Conservation (phyloP, 2,113 vertebrate species). For the Myotis yumanensis region DNA sequence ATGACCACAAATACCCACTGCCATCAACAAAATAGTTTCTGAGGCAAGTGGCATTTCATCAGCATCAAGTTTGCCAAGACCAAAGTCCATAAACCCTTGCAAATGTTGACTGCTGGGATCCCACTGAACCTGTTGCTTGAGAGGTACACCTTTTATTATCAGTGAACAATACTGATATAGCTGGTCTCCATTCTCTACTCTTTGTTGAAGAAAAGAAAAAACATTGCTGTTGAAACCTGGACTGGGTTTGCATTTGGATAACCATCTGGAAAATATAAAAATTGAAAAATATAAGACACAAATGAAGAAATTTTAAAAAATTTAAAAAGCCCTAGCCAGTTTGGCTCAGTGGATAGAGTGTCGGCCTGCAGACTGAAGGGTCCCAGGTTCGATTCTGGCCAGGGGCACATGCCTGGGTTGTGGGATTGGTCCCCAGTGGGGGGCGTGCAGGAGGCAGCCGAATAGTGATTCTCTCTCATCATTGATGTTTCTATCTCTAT, state of each 20-base stretch:
- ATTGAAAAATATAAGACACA: neutral
- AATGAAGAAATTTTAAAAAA: neutral
- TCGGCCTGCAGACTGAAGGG: too few species aligned
- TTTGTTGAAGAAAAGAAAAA: constrained; percentile 77
- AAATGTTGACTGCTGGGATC: constrained; percentile 28
- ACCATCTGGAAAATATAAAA: constrained; percentile 71
- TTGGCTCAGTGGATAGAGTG: too few species aligned
- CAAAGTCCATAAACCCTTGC: constrained; percentile 77
- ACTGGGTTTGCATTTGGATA: constrained; percentile 63
- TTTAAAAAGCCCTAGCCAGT: too few species aligned
- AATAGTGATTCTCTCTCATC: too few species aligned
- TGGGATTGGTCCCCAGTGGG: too few species aligned
- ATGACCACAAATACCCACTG: constrained; percentile 68
- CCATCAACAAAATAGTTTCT: constrained; percentile 74
- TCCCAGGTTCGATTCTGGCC: too few species aligned
- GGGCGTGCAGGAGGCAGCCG: too few species aligned
- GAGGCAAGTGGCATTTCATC: constrained; percentile 76
- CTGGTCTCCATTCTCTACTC: constrained; percentile 70
- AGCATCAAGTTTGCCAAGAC: constrained; percentile 71
- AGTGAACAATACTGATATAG: constrained; percentile 66
- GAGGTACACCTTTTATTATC: constrained; percentile 65
- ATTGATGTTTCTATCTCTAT: too few species aligned
- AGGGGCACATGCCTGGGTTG: too few species aligned
- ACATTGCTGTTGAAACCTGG: constrained; percentile 78
- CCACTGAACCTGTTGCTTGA: constrained; percentile 78